These are phyloP conservation scores for Ctenomys sociabilis DNA, from an alignment of 2,113 vertebrate genomes.

Conservation along the genomic window DNA sequence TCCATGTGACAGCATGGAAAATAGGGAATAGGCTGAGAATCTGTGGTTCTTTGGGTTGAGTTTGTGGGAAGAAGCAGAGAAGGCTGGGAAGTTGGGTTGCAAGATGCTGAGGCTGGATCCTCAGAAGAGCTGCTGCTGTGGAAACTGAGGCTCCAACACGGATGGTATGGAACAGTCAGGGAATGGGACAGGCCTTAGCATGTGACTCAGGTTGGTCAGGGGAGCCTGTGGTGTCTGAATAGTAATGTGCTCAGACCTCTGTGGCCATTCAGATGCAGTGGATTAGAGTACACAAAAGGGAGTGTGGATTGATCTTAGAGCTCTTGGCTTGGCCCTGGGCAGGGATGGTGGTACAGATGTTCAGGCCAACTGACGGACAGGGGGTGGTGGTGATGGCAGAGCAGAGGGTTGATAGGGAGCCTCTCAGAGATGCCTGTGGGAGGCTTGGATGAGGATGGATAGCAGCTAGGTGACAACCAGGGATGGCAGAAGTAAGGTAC, in stretches of 20 bases:
- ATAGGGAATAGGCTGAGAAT: background rate
- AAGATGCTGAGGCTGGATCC: no score
- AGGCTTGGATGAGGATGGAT: background rate
- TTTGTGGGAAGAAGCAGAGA: background rate
- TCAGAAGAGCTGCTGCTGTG: background rate
- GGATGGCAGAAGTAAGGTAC: background rate
- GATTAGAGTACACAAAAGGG: background rate
- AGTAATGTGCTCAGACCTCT: background rate
- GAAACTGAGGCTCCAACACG: background rate
- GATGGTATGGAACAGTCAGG: background rate
- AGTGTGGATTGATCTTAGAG: background rate
- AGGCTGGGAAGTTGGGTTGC: background rate
- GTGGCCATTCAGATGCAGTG: background rate
- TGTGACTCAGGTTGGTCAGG: accelerated
- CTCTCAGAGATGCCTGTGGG: background rate
- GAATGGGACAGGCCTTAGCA: no score
- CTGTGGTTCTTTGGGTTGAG: accelerated
- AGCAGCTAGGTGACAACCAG: accelerated
- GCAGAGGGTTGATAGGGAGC: no score
- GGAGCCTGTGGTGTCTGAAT: background rate
- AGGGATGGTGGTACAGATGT: background rate
- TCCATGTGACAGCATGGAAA: background rate
- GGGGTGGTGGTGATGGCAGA: background rate
- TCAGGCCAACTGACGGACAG: background rate
- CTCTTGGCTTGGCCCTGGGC: background rate